Base-by-base conservation (phyloP, 1,140 invertebrate species). In the Scylla paramamosain region DNA sequence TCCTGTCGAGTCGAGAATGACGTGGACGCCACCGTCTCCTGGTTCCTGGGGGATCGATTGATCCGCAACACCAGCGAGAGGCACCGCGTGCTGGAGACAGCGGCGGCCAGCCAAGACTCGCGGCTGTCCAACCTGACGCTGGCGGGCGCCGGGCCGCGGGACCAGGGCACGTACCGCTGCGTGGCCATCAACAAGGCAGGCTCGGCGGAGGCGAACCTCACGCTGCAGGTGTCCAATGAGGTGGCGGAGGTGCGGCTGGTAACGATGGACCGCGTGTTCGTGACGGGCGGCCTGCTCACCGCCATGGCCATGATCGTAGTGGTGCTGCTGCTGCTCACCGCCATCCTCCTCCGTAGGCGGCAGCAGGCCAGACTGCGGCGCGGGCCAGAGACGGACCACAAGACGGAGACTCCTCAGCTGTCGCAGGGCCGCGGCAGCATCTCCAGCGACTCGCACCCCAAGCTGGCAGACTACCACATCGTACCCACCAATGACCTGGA, bases 101-200 rank as follows among this genome's bases (percentile, higher is more conserved):
- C 95, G 16, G 29, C 93, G 16, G 82, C 95, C 4, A 96, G 95
- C 91, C 92, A 96, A n/a, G 96, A 96, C 32, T 83, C 95, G 32
- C 96, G 96, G 83, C 94, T 96, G 20, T 96, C 96, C 82, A 98
- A 98, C 96, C 97, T 98, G 96, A 98, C 98, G 4, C 98, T 98
- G 94, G 97, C 98, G 91, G 97, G 97, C 28, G 97, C 98, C 0
- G 98, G 98, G 93, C 96, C 97, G 59, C 97, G 98, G 96, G 98
- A 98, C 97, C 97, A 98, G 31, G 98, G 98, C 45, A 97, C 97
- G 25, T 98, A 98, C 96, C 97, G 97, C 12, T 98, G 98, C 96
- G 97, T 97, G 31, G 98, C 98, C 0, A 98, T 98, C 96, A 98
- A 98, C 96, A 97, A 98, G 97, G 98, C 98, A 12, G 98, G 98